Conservation (phyloP, 2,888 invertebrate species). For the Leptopilina myrica region DNA sequence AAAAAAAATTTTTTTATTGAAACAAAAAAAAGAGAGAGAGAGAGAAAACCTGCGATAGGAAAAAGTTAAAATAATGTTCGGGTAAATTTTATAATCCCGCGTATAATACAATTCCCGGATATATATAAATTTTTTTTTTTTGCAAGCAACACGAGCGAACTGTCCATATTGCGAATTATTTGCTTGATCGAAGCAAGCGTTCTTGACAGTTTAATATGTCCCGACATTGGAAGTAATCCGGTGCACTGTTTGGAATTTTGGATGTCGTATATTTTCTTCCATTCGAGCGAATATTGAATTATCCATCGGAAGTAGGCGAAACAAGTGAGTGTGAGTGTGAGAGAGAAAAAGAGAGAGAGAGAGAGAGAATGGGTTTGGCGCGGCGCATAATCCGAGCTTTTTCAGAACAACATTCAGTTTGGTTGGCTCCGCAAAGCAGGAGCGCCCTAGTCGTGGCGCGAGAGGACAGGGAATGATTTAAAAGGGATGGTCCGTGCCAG, state of each 20-base stretch:
- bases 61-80: background rate
- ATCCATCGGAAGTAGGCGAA: conserved; percentile 39
- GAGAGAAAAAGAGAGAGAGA: background rate
- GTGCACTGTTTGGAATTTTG: conserved; percentile 37
- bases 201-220: conserved; percentile 36
- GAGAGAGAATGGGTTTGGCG: background rate
- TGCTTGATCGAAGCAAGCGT: conserved; percentile 30
- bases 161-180: conserved; percentile 22
- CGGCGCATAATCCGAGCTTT: conserved; percentile 48
- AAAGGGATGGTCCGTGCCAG: conserved; percentile 58
- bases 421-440: conserved; percentile 37
- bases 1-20: no score
- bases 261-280: conserved; percentile 31
- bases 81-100: background rate
- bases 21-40: no score
- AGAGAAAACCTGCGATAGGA: no score
- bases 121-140: background rate
- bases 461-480: conserved; percentile 62
- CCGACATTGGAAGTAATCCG: conserved; percentile 15
- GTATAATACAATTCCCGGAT: background rate
- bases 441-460: conserved; percentile 23
- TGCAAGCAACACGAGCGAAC: conserved; percentile 11
- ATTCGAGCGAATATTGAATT: conserved; percentile 39
- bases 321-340: conserved; percentile 17
- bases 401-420: conserved; percentile 53